A percentile compares a stretch with the other conserved stretches of the same genome.
phyloP scores from a whole-genome alignment of 30 jellyfish, hydroid and myxozoan species.

The Chrysaora quinquecirrha region DNA sequence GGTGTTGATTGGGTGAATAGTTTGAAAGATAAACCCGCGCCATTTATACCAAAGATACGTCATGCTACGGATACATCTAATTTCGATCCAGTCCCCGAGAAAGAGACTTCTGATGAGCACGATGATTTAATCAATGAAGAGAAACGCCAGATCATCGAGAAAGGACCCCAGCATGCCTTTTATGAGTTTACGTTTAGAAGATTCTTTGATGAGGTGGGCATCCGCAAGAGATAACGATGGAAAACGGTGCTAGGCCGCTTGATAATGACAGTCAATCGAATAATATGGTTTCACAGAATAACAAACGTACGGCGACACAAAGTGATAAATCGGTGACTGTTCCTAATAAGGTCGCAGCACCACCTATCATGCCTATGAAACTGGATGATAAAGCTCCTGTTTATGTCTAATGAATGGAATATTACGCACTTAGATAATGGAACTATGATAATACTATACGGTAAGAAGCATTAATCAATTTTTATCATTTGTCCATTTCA shows the following conservation, averaged over 20 bases:
- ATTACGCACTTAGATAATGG: too few relatives aligned
- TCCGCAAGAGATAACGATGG: constrained; percentile 62
- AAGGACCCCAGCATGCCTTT: constrained; percentile 94
- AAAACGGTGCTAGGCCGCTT: constrained; percentile 31
- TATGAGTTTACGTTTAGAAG: constrained; percentile 98
- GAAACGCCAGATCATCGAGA: constrained; percentile 59
- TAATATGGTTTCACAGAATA: constrained; percentile 11
- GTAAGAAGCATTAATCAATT: too few relatives aligned
- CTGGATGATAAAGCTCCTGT: constrained; percentile 96
- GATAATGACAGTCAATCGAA: constrained; percentile 20
- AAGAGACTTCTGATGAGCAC: constrained; percentile 48
- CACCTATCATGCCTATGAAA: constrained; percentile 61
- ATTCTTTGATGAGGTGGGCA: constrained; percentile 99
- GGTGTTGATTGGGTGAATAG: constrained; percentile 79
- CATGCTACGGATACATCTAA: constrained; percentile 98
- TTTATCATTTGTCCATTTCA: too few relatives aligned
- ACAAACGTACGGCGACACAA: constrained; percentile 84
- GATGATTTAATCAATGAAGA: constrained; percentile 66
- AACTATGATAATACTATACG: too few relatives aligned
- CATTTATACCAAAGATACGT: constrained; percentile 81
- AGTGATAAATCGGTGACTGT: constrained; percentile 87
- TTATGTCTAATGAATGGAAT: constrained; percentile 61
- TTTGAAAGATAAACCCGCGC: constrained; percentile 87
- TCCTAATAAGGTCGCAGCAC: constrained; percentile 95
- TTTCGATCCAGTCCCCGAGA: constrained; percentile 99